Base-by-base conservation (phyloP, 2,888 invertebrate species). In the Phengaris alcon region DNA sequence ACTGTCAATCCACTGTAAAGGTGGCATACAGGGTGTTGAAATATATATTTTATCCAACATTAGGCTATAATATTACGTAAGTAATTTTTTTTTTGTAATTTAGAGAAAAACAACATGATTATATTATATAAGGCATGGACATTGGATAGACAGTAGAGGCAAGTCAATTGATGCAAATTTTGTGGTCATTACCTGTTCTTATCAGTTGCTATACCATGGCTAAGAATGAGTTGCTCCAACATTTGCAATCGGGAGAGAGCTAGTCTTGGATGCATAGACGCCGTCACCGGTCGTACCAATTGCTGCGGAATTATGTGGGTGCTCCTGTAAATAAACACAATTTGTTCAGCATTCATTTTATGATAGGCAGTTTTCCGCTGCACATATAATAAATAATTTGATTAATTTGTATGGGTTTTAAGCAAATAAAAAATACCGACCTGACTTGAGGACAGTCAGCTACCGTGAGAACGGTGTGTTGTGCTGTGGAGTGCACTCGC, bases 231-330 rank as follows among this genome's bases (percentile, higher is more conserved):
- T 82, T 97, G 97, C 82, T 98, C 98, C 76, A 98, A 94, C 96
- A 98, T 97, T 90, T 97, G 97, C 76, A 97, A 95, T 64, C 97
- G 94, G 79, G 97, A 97, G 75, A 97, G 94, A 0, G 98, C 98
- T 77, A 98, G 89, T 52, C 98, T 95, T 59, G 97, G 97, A 89
- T 97, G 97, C 82, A 97, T 97, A 73, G 97, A 96, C 51, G 97
- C 97, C 72, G 96, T 96, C 54, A 98, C 96, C 0, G 97, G 97
- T 70, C 97, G 95, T 51, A 97, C 97, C 75, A 97, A 89, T 85
- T 97, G 96, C 76, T 96, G 96, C 0, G 97, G 97, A 78, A 98
- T 97, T 78, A 97, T 93, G 88, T 97, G 96, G 76, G 97, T 94
- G 80, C 96, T 96, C 86, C 97, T 95, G 84, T 46, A 79, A 79